Evolutionary conservation across 1,140 invertebrate genomes (phyloP).

Genomic region (Teleopsis dalmanni): DNA sequence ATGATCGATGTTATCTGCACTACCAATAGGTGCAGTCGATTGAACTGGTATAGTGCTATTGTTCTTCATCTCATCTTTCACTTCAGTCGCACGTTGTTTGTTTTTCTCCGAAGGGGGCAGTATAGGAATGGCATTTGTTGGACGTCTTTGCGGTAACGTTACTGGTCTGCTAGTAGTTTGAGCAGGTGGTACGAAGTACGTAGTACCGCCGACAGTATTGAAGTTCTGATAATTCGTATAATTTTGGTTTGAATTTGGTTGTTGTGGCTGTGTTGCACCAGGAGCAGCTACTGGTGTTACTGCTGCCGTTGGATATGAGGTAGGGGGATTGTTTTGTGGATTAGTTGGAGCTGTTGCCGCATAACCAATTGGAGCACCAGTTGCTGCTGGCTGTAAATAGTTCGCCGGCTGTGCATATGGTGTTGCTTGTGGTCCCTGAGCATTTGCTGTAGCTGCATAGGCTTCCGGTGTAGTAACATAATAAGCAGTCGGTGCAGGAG

Average conservation of each 20-base stretch:
- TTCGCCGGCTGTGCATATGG: slow-evolving; percentile 7
- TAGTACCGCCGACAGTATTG: slow-evolving; percentile 42
- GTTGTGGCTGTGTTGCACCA: background rate
- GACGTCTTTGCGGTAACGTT: slow-evolving; percentile 39
- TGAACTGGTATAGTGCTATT: background rate
- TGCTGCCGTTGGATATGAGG: background rate
- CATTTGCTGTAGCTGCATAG: slow-evolving; percentile 7
- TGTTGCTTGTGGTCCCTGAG: slow-evolving; percentile 8
- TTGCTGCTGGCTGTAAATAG: slow-evolving; percentile 6
- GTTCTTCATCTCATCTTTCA: slow-evolving; percentile 8
- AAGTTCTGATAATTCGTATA: slow-evolving; percentile 35
- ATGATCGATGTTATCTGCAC: slow-evolving; percentile 51
- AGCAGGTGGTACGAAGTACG: slow-evolving; percentile 40
- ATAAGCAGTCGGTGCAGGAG: background rate
- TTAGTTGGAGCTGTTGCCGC: background rate
- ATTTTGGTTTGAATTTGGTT: slow-evolving; percentile 8
- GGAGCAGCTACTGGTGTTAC: slow-evolving; percentile 10
- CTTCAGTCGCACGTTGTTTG: slow-evolving; percentile 18
- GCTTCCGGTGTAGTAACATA: slow-evolving; percentile 12
- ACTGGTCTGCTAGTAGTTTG: slow-evolving; percentile 30
- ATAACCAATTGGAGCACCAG: background rate
- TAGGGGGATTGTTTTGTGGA: background rate
- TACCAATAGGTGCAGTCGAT: slow-evolving; percentile 13
- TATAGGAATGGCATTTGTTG: slow-evolving; percentile 46
- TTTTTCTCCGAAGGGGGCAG: slow-evolving; percentile 43